Evolutionary conservation across 2,888 invertebrate species (phyloP), one percentile per base, ranked within the genome.

Genomic region (Chromoteleia sp.): DNA sequence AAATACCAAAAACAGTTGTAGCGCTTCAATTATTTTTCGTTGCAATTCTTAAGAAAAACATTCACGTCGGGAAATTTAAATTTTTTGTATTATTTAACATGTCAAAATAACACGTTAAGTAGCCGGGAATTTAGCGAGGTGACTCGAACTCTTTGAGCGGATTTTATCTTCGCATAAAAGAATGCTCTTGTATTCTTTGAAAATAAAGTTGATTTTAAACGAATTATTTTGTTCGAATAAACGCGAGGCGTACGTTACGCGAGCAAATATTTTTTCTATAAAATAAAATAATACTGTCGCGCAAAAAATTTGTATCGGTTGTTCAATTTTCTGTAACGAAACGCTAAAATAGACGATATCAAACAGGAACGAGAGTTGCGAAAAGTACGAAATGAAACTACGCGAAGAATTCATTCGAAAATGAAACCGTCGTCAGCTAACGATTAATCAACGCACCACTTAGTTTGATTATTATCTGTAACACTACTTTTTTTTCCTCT

Each of bases 141-240:
- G 41, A 7, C 43, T 8, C 4, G 3, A 21, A 14, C 10, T 29
- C 43, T 29, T 43, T 33, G 6, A 19, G 33, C 15, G 19, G 21
- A 30, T 48, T 63, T 45, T 12, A 12, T 12, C 17, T 14, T n/a
- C 17, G 1, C 12, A 21, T 19, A 39, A 48, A 45, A 1, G 30
- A 41, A n/a, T 21, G n/a, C 7, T 1, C 7, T 43, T 54, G 54
- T 52, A 15, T 59, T 39, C 50, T 33, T 30, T 48, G 10, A 59
- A 71, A 71, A 50, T 33, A 50, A 10, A 12, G 59, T 29, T 59
- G 50, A 71, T 71, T 59, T 50, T 48, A 45, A 59, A 45, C 29
- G 21, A 52, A 52, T 19, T 50, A 41, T 61, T 71, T 52, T 17
- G 43, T 56, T 56, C 43, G 30, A 45, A 41, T 33, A 43, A 43